Conservation (phyloP, 2,888 invertebrate species). For the Chironomus riparius region DNA sequence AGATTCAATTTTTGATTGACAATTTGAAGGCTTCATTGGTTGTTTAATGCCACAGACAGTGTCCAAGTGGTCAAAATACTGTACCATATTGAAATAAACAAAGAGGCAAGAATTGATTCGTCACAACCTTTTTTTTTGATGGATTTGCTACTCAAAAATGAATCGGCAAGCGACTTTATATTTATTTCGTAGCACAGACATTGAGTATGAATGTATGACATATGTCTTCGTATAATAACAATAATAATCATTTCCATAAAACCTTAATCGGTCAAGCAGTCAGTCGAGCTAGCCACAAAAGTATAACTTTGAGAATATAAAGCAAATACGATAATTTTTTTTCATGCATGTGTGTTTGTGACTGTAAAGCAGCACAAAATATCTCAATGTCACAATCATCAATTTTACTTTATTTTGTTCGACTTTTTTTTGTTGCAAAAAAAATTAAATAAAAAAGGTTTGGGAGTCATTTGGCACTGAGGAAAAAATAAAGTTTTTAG, state of each 20-base stretch:
- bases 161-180: no score
- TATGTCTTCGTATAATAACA: no score
- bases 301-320: not conserved
- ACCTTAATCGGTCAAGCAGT: constrained; percentile 16
- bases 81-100: no score
- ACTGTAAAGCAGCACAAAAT: not conserved
- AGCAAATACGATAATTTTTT: not conserved
- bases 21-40: not conserved
- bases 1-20: constrained; percentile 9
- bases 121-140: no score
- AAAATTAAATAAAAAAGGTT: not conserved
- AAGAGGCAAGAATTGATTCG: no score
- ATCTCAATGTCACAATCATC: constrained; percentile 24
- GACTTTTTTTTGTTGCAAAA: not conserved
- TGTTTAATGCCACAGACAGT: not conserved
- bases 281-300: not conserved
- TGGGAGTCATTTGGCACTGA: not conserved
- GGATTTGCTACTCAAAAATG: no score
- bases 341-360: not conserved
- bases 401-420: not conserved
- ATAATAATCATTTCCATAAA: not conserved
- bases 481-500: no score
- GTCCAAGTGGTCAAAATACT: not conserved
- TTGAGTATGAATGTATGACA: no score
- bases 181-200: no score